Evolutionary conservation across 2,113 vertebrate species (phyloP).

Genomic region (Strix uralensis): DNA sequence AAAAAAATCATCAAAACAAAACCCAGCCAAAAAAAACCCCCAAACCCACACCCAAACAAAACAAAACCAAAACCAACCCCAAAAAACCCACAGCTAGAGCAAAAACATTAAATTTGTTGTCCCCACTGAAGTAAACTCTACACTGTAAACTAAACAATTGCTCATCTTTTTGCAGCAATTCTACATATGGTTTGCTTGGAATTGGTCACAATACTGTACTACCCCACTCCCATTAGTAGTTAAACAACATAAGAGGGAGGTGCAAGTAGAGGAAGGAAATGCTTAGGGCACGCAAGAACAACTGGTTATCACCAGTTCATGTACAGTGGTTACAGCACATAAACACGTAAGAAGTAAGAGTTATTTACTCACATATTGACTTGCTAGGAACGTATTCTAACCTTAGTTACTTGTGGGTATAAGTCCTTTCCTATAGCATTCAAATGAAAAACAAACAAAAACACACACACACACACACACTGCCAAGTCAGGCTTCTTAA

Average conservation of each 20-base stretch:
- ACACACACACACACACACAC: not conserved
- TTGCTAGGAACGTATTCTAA: not conserved
- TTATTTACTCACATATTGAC: not conserved
- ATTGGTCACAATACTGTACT: not conserved
- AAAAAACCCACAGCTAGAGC: not conserved
- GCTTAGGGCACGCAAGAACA: not conserved
- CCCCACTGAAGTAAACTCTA: not conserved
- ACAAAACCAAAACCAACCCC: not conserved
- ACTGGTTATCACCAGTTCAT: not conserved
- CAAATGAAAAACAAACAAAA: not conserved
- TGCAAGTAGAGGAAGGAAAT: not conserved
- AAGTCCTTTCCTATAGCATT: not conserved
- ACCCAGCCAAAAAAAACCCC: not conserved
- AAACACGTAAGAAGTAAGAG: not conserved
- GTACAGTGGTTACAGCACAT: not conserved
- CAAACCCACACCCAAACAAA: not conserved
- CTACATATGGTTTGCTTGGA: not conserved
- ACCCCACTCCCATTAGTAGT: no score
- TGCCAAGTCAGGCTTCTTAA: not conserved
- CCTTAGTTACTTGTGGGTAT: no score
- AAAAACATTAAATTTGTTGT: not conserved
- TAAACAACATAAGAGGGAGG: not conserved
- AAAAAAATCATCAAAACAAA: not conserved
- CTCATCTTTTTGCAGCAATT: not conserved
- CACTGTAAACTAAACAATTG: not conserved